Percentiles rank a stretch among this genome's conserved stretches.
Conservation (phyloP, 2,888 invertebrate species). For the Ophion ellenae region DNA sequence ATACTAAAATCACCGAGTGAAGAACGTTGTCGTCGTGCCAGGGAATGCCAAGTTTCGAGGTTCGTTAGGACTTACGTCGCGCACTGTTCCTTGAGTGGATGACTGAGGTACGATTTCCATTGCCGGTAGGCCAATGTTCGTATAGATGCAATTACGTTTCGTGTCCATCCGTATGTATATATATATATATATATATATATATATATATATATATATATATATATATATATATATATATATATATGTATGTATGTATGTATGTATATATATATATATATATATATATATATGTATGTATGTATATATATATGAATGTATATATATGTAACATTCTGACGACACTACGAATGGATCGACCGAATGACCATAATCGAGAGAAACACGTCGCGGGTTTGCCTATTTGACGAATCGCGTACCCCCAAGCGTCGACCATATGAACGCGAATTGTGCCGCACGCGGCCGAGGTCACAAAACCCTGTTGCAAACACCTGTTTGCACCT, state of each 20-base stretch:
- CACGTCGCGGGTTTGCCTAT: constrained; percentile 41
- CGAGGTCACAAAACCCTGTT: constrained; percentile 63
- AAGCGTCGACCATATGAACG: constrained; percentile 67
- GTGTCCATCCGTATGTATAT: background rate
- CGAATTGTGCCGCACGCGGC: constrained; percentile 66
- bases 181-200: too few relatives aligned
- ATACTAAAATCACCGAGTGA: constrained; percentile 59
- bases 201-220: too few relatives aligned
- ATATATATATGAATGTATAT: too few relatives aligned
- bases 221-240: too few relatives aligned
- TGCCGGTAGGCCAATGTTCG: background rate
- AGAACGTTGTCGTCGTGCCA: constrained; percentile 63
- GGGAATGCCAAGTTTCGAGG: constrained; percentile 13
- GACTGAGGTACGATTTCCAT: constrained; percentile 7
- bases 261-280: too few relatives aligned
- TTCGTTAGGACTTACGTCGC: too few relatives aligned
- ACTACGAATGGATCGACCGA: constrained; percentile 29
- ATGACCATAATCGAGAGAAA: constrained; percentile 65
- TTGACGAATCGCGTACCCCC: constrained; percentile 51
- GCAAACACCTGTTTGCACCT: constrained; percentile 63
- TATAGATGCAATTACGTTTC: too few relatives aligned
- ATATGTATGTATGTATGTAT: too few relatives aligned
- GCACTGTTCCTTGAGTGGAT: too few relatives aligned
- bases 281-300: too few relatives aligned
- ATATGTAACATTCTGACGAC: background rate